Base-by-base conservation (phyloP, 92 coral and sea anemone genomes). In the Diadumene lineata region DNA sequence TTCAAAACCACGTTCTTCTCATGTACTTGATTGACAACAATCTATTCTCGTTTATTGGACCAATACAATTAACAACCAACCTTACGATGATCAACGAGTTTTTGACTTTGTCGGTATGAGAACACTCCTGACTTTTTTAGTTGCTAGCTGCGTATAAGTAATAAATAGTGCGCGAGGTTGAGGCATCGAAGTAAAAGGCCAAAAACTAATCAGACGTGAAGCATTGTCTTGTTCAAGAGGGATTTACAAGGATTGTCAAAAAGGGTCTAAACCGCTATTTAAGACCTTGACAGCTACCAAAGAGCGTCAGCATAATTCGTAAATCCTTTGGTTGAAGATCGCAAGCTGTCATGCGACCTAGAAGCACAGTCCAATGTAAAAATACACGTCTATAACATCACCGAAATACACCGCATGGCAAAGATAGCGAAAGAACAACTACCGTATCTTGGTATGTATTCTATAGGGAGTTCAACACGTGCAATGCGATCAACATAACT, bases 221-320 rank as follows among this genome's bases (percentile, higher is more conserved):
- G 58, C 75, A 70, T 77, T 77, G 82, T 67, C 22, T 19, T 58
- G 6, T 23, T 77, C 46, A 43, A 77, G 82, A 77, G 81, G 82
- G 82, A 53, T 77, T 67, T 66, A 77, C 55, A 58, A 73, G 67
- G 74, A 50, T 64, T 77, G 82, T 77, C 82, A 77, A 31, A 50
- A 69, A 64, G 61, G 56, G 64, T 38, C 62, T 51, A 44, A 66
- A 77, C 82, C 82, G 67, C 82, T 67, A 66, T 66, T 43, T 32
- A 55, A 60, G 33, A 77, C 60, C n/a, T 66, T 77, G 82, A 77
- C 82, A 67, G 70, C 61, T 75, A 22, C 28, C 60, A 66, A 28
- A 77, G 73, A 53, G 56, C 70, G 43, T 66, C 65, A 68, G 43
- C 82, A 77, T 67, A 75, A 75, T 64, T 75, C 80, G 67, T 75